Base-by-base conservation (phyloP, 2,113 vertebrate species). In the Globicephala melas region DNA sequence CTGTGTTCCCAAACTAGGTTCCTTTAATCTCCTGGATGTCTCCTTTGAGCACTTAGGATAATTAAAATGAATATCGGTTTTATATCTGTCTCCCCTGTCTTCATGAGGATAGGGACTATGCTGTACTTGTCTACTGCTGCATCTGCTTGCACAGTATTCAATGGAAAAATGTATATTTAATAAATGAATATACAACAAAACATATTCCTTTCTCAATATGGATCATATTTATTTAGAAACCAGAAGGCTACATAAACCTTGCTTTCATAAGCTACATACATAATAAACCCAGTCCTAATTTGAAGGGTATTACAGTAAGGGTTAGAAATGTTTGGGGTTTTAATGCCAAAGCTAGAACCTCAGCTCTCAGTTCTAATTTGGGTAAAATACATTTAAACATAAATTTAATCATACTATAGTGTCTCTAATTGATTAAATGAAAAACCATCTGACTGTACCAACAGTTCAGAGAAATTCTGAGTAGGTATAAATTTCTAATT, bases 1-100 rank as follows among this genome's bases (percentile, higher is more conserved):
- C 26, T 93, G 38, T 84, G n/a, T 36, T 94, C 70, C 70, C 53
- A 94, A 88, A 77, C 11, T n/a, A 93, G 33, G 12, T 82, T 26
- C 47, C 21, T 76, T 41, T 88, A 82, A 94, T 95, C 58, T 94
- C 58, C 89, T 93, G 8, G 31, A 91, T 91, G 36, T 74, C 38
- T 88, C 63, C n/a, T 91, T 89, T 68, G 94, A 82, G 63, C 18
- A 80, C 28, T 83, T 58, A 84, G 53, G 36, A 96, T 88, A 94
- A 96, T 85, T 88, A 91, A 96, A 97, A 88, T 84, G 26, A 96
- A 96, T 87, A 79, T 2, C 76, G 23, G 9, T 53, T 94, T 96
- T 95, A n/a, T 23, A 96, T 71, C 10, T 83, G 21, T 74, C 17
- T 50, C 38, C n/a, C 7, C 65, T 81, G 23, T 58, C 8, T 94